These are phyloP conservation scores for Macroglossus sobrinus DNA, from an alignment of 2,113 vertebrate species.

Conservation along the genomic window DNA sequence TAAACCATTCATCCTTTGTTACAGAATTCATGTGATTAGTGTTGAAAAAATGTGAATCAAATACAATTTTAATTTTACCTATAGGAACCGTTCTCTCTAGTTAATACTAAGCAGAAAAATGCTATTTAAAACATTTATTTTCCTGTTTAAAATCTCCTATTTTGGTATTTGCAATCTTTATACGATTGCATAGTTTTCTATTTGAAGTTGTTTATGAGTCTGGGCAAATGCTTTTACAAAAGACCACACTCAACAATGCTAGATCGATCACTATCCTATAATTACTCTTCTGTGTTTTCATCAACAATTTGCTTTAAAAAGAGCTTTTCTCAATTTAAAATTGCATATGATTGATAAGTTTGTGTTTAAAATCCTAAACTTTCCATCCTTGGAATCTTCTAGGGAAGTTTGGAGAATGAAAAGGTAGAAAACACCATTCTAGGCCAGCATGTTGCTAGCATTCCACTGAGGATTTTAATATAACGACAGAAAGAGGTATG, in stretches of 20 bases:
- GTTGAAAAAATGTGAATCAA: not conserved
- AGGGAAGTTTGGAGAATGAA: not conserved
- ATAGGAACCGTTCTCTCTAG: not conserved
- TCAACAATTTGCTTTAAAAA: constrained; percentile 55
- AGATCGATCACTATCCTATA: not conserved
- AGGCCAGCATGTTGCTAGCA: not conserved
- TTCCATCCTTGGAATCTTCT: not conserved
- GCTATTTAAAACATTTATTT: constrained; percentile 1
- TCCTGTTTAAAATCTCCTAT: not conserved
- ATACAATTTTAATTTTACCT: not conserved
- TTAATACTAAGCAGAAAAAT: not conserved
- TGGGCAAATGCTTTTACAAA: constrained; percentile 34
- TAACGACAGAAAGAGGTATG: not conserved
- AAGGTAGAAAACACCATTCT: not conserved
- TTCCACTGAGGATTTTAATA: not conserved
- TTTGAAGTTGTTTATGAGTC: constrained; percentile 40
- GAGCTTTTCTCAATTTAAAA: constrained; percentile 51
- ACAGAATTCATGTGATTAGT: not conserved
- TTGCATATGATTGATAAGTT: not conserved
- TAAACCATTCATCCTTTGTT: not conserved
- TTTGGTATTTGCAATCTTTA: constrained; percentile 3
- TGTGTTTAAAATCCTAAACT: not conserved
- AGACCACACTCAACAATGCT: not conserved
- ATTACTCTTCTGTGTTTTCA: constrained; percentile 31
- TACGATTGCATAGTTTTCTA: not conserved